Percentiles rank a stretch among this genome's conserved stretches.
phyloP scores from a whole-genome alignment of 2,888 invertebrate species.

The Sialis lutaria region DNA sequence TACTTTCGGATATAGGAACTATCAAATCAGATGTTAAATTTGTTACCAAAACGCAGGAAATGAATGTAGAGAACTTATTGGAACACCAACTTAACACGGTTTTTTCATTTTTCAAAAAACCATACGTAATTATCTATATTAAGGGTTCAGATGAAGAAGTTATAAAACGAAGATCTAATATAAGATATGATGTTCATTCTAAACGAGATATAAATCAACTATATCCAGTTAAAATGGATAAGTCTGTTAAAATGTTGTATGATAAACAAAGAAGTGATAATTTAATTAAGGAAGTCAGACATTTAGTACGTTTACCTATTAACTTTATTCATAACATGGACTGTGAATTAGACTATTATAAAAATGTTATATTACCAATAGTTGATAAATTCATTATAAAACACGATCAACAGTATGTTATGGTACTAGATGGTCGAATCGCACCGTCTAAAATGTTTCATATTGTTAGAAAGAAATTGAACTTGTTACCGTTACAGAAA shows the following conservation, averaged over 20 bases:
- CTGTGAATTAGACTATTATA: constrained; percentile 33
- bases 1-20: constrained; percentile 21
- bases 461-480: constrained; percentile 27
- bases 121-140: constrained; percentile 33
- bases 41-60: constrained; percentile 3
- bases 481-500: constrained; percentile 19
- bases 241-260: too few relatives aligned
- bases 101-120: constrained; percentile 17
- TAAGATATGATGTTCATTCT: not conserved
- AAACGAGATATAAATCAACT: too few relatives aligned
- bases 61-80: constrained; percentile 15
- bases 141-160: constrained; percentile 34
- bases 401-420: constrained; percentile 33
- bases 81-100: constrained; percentile 21
- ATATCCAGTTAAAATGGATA: too few relatives aligned
- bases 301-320: constrained; percentile 29
- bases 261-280: too few relatives aligned
- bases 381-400: constrained; percentile 32
- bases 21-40: constrained; percentile 19
- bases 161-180: constrained; percentile 20
- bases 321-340: constrained; percentile 27
- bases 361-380: constrained; percentile 23
- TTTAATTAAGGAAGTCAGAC: constrained; percentile 19
- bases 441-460: constrained; percentile 30
- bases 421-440: constrained; percentile 39